Conservation (phyloP, 1,140 invertebrate species). For the Amphibalanus amphitrite region DNA sequence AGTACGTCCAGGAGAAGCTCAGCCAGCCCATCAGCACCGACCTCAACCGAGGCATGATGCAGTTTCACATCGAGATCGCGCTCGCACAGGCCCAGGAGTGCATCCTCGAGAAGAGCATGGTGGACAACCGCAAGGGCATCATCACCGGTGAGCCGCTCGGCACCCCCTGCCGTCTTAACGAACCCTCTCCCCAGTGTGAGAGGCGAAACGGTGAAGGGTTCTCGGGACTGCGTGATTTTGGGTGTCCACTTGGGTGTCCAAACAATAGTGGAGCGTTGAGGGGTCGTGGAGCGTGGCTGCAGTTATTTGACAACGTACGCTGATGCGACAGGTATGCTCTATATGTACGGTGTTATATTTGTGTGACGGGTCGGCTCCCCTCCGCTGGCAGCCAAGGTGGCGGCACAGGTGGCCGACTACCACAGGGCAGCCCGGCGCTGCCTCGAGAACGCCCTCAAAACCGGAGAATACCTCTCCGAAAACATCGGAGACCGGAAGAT, state of each 20-base stretch:
- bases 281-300: too few relatives aligned
- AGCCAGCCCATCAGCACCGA: constrained; percentile 20
- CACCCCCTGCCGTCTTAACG: too few relatives aligned
- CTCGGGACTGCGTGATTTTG: too few relatives aligned
- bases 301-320: too few relatives aligned
- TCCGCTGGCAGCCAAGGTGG: constrained; percentile 8
- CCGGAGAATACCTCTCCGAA: neutral
- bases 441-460: constrained; percentile 32
- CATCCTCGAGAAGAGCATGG: constrained; percentile 90
- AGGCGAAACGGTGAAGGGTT: too few relatives aligned
- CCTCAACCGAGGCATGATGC: constrained; percentile 56
- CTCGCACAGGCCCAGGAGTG: constrained; percentile 94
- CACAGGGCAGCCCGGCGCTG: constrained; percentile 52
- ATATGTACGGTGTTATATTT: too few relatives aligned
- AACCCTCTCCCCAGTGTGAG: too few relatives aligned
- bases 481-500: neutral
- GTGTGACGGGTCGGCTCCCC: too few relatives aligned
- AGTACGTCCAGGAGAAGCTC: constrained; percentile 3
- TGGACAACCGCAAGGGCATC: constrained; percentile 80
- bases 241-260: too few relatives aligned
- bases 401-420: constrained; percentile 16
- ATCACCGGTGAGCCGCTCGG: constrained; percentile 59
- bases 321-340: too few relatives aligned
- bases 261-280: too few relatives aligned
- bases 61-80: constrained; percentile 63